Evolutionary conservation across 2,113 vertebrate species (phyloP).

Genomic region (Lagenorhynchus albirostris): DNA sequence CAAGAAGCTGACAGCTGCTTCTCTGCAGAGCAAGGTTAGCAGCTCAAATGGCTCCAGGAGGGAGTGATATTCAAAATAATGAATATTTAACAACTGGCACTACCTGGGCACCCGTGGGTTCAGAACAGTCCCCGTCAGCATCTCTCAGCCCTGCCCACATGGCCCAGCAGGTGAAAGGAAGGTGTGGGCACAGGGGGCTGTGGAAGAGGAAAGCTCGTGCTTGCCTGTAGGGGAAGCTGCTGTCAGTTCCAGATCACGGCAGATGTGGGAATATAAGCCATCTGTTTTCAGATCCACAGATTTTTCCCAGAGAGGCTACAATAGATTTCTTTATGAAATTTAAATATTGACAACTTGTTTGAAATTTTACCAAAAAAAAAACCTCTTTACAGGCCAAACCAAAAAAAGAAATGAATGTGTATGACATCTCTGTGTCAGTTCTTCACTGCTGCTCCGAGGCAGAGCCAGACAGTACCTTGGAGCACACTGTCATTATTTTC

Average conservation of each 20-base stretch:
- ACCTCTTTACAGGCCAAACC: neutral
- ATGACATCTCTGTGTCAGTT: neutral
- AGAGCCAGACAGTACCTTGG: neutral
- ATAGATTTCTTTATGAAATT: constrained; percentile 2
- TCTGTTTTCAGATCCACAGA: neutral
- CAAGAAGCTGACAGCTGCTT: constrained; percentile 45
- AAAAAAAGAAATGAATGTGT: neutral
- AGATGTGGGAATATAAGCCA: neutral
- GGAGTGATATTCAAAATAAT: constrained; percentile 11
- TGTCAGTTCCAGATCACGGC: neutral
- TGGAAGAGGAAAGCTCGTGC: neutral
- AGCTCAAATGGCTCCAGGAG: constrained; percentile 5
- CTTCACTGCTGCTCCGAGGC: neutral
- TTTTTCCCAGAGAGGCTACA: neutral
- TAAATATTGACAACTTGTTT: neutral
- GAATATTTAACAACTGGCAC: constrained; percentile 9
- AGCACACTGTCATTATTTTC: neutral
- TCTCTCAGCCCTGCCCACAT: neutral
- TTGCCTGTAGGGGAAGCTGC: neutral
- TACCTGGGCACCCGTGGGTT: neutral
- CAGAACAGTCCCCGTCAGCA: neutral
- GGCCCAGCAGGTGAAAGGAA: neutral
- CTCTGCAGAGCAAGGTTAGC: constrained; percentile 12
- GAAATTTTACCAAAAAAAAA: neutral
- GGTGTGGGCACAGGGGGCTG: accelerated